Evolutionary conservation across 2,113 vertebrate species (phyloP).

Genomic region (Mobula birostris): DNA sequence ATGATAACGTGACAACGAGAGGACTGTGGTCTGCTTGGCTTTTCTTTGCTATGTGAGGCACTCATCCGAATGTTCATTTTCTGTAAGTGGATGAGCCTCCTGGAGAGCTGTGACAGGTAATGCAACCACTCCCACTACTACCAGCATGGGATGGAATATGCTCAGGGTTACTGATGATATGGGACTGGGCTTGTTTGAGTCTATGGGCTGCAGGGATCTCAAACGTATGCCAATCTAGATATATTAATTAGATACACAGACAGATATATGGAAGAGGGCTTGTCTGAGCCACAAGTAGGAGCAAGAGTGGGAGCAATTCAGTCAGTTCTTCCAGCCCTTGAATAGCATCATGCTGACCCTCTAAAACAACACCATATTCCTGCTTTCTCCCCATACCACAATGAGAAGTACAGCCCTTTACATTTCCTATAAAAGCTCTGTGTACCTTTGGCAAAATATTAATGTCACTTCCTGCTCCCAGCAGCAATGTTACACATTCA

Average conservation of each 20-base stretch:
- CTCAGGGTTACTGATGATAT: no score
- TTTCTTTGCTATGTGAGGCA: background rate
- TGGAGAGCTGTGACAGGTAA: background rate
- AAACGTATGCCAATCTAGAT: background rate
- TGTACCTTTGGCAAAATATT: conserved; percentile 64
- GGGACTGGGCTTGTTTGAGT: background rate
- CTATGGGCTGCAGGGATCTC: background rate
- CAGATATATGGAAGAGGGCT: background rate
- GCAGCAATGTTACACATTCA: conserved; percentile 64
- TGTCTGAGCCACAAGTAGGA: no score
- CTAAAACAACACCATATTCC: no score
- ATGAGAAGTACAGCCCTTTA: background rate
- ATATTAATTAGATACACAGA: background rate
- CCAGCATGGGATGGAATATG: no score
- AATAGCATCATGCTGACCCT: no score
- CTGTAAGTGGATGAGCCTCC: background rate
- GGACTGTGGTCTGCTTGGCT: background rate
- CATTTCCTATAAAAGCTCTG: background rate
- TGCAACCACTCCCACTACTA: background rate
- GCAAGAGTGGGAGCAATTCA: no score
- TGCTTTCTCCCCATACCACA: no score
- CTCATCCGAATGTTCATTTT: background rate
- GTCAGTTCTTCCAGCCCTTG: no score
- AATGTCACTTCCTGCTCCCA: conserved; percentile 71
- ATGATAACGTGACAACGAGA: no score